Conservation (phyloP, 2,888 invertebrate genomes). For the Cantharis rufa region DNA sequence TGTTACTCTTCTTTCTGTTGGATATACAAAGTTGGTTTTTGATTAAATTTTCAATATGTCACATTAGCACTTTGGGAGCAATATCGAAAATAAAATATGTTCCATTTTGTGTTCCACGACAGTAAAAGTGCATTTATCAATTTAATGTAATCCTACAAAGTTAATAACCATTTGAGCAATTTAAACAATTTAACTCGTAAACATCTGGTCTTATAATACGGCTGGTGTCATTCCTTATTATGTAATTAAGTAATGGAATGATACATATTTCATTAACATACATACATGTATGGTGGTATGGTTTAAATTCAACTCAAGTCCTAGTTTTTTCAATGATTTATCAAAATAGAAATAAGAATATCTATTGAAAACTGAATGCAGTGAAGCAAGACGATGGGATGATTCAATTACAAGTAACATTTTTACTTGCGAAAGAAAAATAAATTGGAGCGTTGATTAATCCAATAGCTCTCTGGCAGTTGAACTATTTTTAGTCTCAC, state of each 20-base stretch:
- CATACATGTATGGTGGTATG: neutral
- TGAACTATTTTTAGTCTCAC: neutral
- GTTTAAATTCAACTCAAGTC: neutral
- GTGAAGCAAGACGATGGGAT: neutral
- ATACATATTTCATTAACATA: neutral
- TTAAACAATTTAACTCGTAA: neutral
- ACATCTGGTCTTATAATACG: neutral
- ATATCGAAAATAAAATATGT: neutral
- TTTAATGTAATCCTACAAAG: neutral
- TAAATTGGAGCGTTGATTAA: neutral
- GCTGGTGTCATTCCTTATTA: neutral
- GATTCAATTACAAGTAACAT: neutral
- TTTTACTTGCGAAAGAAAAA: neutral
- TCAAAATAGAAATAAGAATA: neutral
- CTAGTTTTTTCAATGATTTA: neutral
- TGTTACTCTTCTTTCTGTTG: neutral
- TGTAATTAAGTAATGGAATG: neutral
- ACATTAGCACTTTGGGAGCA: neutral
- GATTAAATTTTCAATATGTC: neutral
- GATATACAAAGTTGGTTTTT: neutral
- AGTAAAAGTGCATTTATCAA: neutral
- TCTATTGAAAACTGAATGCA: neutral
- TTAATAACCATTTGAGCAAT: neutral
- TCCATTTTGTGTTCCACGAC: neutral
- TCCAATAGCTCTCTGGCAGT: neutral